These are phyloP conservation scores for Micronisus gabar DNA, from an alignment of 2,113 vertebrate genomes.

Conservation along the genomic window DNA sequence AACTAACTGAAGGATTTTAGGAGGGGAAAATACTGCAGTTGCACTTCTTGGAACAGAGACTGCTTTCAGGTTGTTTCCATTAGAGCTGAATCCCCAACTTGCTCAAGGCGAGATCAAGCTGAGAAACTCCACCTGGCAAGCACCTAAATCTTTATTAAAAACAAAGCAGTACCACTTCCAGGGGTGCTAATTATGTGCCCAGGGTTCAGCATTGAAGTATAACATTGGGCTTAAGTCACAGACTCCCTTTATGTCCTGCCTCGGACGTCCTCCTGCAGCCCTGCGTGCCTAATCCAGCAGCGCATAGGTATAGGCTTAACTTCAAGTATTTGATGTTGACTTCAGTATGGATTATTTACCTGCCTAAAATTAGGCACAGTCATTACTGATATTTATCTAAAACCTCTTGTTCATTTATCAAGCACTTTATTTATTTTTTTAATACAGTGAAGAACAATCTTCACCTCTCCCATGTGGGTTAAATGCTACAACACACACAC, in stretches of 20 bases:
- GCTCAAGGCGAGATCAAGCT: not conserved
- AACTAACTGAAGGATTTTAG: not conserved
- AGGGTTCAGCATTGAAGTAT: not conserved
- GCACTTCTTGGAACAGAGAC: not conserved
- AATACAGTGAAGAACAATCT: not conserved
- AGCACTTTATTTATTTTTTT: slow-evolving; percentile 51
- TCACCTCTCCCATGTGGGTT: not conserved
- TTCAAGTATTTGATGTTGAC: not conserved
- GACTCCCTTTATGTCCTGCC: not conserved
- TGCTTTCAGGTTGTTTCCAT: not conserved
- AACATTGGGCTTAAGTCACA: not conserved
- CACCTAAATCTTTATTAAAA: not conserved
- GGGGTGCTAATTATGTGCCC: not conserved
- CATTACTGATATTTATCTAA: not conserved
- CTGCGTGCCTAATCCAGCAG: not conserved
- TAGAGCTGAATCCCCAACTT: not conserved
- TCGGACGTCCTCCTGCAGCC: not conserved
- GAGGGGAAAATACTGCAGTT: not conserved
- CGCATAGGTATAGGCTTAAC: not conserved
- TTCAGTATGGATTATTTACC: not conserved
- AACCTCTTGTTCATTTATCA: not conserved
- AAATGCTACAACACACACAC: not conserved
- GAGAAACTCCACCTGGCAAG: not conserved
- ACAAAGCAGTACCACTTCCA: not conserved
- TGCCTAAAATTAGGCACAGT: not conserved